These are phyloP conservation scores for Meriones unguiculatus DNA, from an alignment of 2,113 vertebrate species.

Conservation along the genomic window DNA sequence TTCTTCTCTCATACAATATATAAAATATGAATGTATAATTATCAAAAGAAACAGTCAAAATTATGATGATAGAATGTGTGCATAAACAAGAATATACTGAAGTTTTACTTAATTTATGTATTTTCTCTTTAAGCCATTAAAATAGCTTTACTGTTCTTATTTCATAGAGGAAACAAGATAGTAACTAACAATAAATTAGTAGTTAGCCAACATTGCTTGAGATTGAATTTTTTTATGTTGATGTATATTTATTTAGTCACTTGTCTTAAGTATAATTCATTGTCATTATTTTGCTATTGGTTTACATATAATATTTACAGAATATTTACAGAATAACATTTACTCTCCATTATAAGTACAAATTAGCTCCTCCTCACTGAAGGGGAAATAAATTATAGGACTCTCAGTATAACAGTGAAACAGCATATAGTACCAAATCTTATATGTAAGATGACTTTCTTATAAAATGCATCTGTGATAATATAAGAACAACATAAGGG, in stretches of 20 bases:
- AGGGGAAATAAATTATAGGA: neutral
- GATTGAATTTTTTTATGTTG: neutral
- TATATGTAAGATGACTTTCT: neutral
- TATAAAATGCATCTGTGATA: neutral
- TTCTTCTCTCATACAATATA: too few species aligned
- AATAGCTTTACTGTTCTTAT: neutral
- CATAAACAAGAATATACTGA: neutral
- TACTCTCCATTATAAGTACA: neutral
- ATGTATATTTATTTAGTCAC: neutral
- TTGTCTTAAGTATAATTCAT: neutral
- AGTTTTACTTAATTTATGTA: neutral
- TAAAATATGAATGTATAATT: conserved; percentile 5
- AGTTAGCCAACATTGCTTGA: neutral
- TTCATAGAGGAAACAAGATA: neutral
- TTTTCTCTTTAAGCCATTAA: conserved; percentile 21
- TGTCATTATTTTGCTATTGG: neutral
- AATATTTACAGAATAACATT: neutral
- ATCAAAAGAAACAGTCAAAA: conserved; percentile 16
- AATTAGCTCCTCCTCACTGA: neutral
- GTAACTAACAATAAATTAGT: neutral
- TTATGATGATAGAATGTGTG: neutral
- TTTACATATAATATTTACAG: neutral
- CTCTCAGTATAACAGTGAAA: neutral
- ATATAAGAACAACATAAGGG: neutral
- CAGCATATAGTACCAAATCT: neutral